phyloP scores from a whole-genome alignment of 2,888 invertebrate species.

The Hemithea aestivaria region DNA sequence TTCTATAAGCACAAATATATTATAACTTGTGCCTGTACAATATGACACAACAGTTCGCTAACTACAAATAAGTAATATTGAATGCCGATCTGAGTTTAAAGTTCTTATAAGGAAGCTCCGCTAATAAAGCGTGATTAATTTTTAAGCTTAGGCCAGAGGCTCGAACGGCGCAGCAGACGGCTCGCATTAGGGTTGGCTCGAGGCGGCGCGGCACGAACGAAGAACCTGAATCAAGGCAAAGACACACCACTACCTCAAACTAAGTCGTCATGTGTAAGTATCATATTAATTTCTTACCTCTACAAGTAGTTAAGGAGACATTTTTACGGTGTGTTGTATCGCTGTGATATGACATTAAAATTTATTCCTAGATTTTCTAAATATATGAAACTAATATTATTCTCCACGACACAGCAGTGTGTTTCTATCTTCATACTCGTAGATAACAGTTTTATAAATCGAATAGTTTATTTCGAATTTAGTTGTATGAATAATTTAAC shows the following conservation, averaged over 20 bases:
- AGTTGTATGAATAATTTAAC: conserved; percentile 33
- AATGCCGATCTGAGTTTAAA: conserved; percentile 1
- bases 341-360: no score
- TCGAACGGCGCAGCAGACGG: conserved; percentile 24
- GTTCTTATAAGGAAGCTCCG: conserved; percentile 42
- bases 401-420: no score
- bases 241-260: no score
- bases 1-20: no score
- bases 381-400: no score
- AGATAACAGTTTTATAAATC: conserved; percentile 47
- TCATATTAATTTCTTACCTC: no score
- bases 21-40: no score
- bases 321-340: no score
- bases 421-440: conserved; percentile 12
- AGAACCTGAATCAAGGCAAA: no score
- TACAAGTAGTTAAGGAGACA: no score
- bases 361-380: no score
- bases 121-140: conserved; percentile 55
- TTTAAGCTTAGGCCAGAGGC: conserved; percentile 41
- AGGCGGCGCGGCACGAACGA: conserved; percentile 29
- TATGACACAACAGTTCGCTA: not conserved
- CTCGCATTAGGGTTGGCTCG: conserved; percentile 37
- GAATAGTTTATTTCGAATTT: conserved; percentile 41
- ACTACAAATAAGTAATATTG: not conserved
- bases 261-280: no score